Percentiles rank a stretch among this genome's conserved stretches.
These are phyloP conservation scores for Penaeus vannamei DNA, from an alignment of 1,140 invertebrate species.

Conservation along the genomic window DNA sequence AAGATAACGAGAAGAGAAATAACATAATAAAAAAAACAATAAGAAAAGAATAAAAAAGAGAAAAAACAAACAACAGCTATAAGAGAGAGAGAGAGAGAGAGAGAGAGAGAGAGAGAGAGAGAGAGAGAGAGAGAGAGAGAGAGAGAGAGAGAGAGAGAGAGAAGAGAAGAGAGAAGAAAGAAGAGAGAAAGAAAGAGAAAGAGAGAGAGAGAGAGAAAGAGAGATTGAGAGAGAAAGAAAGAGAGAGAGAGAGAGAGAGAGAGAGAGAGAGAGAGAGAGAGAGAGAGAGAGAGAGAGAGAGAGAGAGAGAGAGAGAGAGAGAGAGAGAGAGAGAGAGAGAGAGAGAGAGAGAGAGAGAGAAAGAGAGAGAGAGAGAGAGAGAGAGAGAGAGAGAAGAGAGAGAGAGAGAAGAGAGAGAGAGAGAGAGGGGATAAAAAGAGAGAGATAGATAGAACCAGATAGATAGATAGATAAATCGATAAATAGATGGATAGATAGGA, in stretches of 20 bases:
- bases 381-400: not conserved
- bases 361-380: conserved; percentile 3
- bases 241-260: not conserved
- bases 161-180: not conserved
- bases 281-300: not conserved
- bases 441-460: not conserved
- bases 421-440: not conserved
- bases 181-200: not conserved
- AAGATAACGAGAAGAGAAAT: no score
- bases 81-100: not conserved
- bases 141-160: conserved; percentile 1
- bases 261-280: not conserved
- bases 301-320: conserved; percentile 11
- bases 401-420: not conserved
- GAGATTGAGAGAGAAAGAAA: not conserved
- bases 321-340: conserved; percentile 7
- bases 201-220: not conserved
- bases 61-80: not conserved
- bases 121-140: conserved; percentile 27
- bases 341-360: not conserved
- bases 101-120: not conserved
- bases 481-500: not conserved
- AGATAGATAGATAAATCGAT: no score
- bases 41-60: no score
- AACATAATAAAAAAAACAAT: not conserved